phyloP scores from a whole-genome alignment of 2,797 vertebrate genomes.

The Triplophysa yarkandensis region DNA sequence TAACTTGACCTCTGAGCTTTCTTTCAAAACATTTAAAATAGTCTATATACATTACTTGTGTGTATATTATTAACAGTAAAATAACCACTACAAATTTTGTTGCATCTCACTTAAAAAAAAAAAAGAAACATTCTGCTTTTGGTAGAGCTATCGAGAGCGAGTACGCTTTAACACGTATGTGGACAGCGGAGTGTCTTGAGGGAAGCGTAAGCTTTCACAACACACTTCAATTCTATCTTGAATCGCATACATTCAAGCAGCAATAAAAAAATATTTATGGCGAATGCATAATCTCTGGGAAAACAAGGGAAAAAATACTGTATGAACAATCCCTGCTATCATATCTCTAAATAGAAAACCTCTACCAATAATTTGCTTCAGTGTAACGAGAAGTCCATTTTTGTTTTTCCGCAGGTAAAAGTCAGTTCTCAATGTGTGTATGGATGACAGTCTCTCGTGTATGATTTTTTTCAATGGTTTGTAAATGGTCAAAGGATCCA shows the following conservation, averaged over 20 bases:
- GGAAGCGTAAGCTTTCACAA: constrained; percentile 54
- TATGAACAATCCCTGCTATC: constrained; percentile 98
- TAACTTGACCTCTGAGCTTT: constrained; percentile 58
- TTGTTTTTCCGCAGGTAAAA: constrained; percentile 89
- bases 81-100: constrained; percentile 62
- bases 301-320: constrained; percentile 77
- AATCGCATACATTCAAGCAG: constrained; percentile 97
- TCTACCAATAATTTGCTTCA: constrained; percentile 91
- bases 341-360: constrained; percentile 99
- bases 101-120: constrained; percentile 58
- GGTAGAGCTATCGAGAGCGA: constrained; percentile 38
- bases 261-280: constrained; percentile 91
- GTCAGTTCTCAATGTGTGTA: constrained; percentile 94
- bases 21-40: constrained; percentile 59
- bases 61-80: constrained; percentile 62
- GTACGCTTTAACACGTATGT: constrained; percentile 23
- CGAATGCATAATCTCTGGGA: constrained; percentile 93
- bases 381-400: constrained; percentile 98
- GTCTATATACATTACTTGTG: constrained; percentile 66
- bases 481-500: constrained; percentile 90
- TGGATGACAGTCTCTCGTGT: constrained; percentile 88
- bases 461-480: constrained; percentile 77
- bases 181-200: constrained; percentile 9
- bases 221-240: constrained; percentile 87
- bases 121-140: constrained; percentile 38